Percentiles rank a stretch among this genome's conserved stretches.
Conservation (phyloP, 2,113 vertebrate genomes). For the Amblyornis subalaris region DNA sequence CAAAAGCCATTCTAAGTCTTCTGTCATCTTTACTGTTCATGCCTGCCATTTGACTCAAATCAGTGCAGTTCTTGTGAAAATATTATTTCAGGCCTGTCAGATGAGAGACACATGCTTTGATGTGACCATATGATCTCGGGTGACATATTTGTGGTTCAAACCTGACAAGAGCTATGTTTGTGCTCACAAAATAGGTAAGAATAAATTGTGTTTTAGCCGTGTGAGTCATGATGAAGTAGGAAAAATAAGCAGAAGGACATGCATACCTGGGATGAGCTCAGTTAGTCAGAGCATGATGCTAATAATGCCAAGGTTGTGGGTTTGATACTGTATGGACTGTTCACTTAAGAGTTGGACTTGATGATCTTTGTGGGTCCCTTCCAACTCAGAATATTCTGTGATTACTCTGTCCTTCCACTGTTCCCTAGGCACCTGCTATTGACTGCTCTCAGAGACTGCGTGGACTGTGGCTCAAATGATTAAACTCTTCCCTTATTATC, state of each 20-base stretch:
- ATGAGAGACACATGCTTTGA: neutral
- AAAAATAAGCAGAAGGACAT: neutral
- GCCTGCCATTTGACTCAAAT: neutral
- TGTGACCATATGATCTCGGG: neutral
- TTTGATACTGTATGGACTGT: neutral
- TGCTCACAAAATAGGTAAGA: neutral
- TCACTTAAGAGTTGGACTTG: neutral
- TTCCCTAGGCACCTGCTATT: neutral
- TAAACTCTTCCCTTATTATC: neutral
- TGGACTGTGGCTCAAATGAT: neutral
- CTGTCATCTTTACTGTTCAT: neutral
- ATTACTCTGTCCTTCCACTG: neutral
- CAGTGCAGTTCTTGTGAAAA: neutral
- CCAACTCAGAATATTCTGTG: neutral
- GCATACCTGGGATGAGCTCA: neutral
- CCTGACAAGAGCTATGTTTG: neutral
- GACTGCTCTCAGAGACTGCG: no score
- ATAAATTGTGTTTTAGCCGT: neutral
- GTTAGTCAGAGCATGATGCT: neutral
- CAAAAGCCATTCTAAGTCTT: neutral
- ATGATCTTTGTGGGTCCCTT: neutral
- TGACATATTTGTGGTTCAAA: neutral
- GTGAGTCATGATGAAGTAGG: neutral
- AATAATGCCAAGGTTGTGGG: neutral
- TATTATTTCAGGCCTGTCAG: slow-evolving; percentile 33